Evolutionary conservation across 2,113 vertebrate genomes (phyloP).

Genomic region (Nannospalax galili): DNA sequence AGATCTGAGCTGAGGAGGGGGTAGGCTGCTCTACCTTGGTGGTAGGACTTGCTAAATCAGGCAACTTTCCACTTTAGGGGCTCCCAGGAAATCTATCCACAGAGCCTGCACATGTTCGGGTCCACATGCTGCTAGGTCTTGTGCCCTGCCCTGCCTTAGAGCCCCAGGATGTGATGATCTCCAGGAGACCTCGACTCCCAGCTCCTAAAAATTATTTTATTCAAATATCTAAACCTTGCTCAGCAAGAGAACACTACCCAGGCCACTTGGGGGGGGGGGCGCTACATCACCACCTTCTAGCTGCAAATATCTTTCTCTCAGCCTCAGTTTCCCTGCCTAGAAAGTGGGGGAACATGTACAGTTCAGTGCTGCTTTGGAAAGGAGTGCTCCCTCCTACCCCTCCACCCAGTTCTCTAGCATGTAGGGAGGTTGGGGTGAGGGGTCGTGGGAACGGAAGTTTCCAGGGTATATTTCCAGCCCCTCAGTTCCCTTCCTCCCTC

Average conservation of each 20-base stretch:
- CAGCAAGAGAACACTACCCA: neutral
- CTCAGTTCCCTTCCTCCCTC: constrained; percentile 54
- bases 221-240: neutral
- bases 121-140: neutral
- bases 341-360: neutral
- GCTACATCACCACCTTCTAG: neutral
- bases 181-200: neutral
- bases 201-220: neutral
- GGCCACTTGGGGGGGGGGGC: too few relatives aligned
- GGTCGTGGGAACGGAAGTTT: constrained; percentile 80
- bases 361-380: neutral
- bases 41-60: neutral
- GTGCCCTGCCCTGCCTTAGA: neutral
- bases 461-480: constrained; percentile 67
- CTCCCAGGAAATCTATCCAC: neutral
- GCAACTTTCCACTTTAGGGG: neutral
- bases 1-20: neutral
- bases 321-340: neutral
- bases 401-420: constrained; percentile 9
- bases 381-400: neutral
- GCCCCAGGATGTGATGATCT: neutral
- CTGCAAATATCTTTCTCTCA: neutral
- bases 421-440: constrained; percentile 57
- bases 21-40: neutral
- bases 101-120: neutral